Evolutionary conservation across 2,888 invertebrate species (phyloP), one percentile per base, ranked within the genome.

Genomic region (Chaetogeoica ovagalla): DNA sequence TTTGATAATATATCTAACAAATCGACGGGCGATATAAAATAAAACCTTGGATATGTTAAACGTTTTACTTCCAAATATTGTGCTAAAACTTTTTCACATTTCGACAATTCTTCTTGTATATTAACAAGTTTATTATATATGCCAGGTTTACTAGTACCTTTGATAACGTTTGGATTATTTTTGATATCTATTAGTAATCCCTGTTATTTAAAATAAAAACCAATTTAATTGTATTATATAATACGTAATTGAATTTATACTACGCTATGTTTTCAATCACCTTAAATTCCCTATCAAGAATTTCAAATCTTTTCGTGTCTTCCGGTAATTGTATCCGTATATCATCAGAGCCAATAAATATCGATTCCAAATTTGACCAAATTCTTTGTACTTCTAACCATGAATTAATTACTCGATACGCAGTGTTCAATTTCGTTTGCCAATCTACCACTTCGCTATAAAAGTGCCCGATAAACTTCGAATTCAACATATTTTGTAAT

Each of bases 21-120:
- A 89, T 97, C 97, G 0, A 95, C 94, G 0, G 96, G 93, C 0
- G 97, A 97, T 0, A 97, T 94, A 85, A 98, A 98, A 86, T 97
- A 98, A 86, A 98, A 98, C 68, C 97, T 89, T 19, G 97, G 97
- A 87, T 96, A 97, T 0, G 94, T 94, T 83, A 97, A 88, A 75
- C 97, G 90, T 86, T 97, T 98, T 0, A 96, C 97, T 87, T 98
- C 97, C 84, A 98, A 88, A 86, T 97, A 98, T 86, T 97, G 94
- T 63, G 97, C 94, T 62, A 97, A 88, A 0, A 97, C 96, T 87
- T 97, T 97, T 86, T 98, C 97, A 86, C 97, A 97, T 5, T 95
- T 87, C 19, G 91, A 90, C 82, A 97, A 88, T 76, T 92, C 89
- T 0, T 86, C 86, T 85, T 93, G 91, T 15, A 97, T 86, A 0